Percentiles rank a stretch among this genome's conserved stretches.
These are phyloP conservation scores for Hypothenemus hampei DNA, from an alignment of 1,140 invertebrate genomes.

Conservation along the genomic window DNA sequence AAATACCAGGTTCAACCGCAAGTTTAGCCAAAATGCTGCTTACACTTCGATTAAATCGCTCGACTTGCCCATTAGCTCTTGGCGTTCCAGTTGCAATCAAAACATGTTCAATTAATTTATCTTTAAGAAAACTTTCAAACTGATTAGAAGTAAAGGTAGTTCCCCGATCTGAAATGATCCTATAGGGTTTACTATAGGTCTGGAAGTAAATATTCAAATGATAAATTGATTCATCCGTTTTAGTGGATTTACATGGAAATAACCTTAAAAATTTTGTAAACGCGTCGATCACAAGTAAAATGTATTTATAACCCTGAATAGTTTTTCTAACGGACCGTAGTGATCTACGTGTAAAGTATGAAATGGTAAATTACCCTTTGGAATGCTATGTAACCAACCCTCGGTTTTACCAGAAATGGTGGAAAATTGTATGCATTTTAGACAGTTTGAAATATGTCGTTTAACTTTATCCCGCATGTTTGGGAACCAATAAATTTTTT, in stretches of 20 bases:
- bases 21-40: slow-evolving; percentile 33
- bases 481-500: slow-evolving; percentile 13
- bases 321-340: slow-evolving; percentile 28
- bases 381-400: slow-evolving; percentile 7
- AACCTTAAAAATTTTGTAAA: slow-evolving; percentile 32
- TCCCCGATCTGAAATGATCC: slow-evolving; percentile 34
- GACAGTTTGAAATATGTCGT: slow-evolving; percentile 16
- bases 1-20: slow-evolving; percentile 1
- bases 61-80: slow-evolving; percentile 40
- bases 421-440: slow-evolving; percentile 2
- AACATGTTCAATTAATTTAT: slow-evolving; percentile 22
- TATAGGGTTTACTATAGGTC: slow-evolving; percentile 30
- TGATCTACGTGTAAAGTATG: slow-evolving; percentile 28
- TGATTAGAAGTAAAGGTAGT: slow-evolving; percentile 29
- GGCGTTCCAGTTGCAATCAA: slow-evolving; percentile 32
- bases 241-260: slow-evolving; percentile 16
- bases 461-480: slow-evolving; percentile 6
- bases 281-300: slow-evolving; percentile 27
- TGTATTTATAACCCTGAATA: slow-evolving; percentile 19
- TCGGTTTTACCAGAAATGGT: slow-evolving; percentile 11
- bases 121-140: slow-evolving; percentile 9
- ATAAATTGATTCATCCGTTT: not conserved
- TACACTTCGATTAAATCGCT: slow-evolving; percentile 36
- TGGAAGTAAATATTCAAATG: slow-evolving; percentile 20
- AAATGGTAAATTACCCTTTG: slow-evolving; percentile 27